Evolutionary conservation across 2,888 invertebrate genomes (phyloP).

Genomic region (Acronicta psi): DNA sequence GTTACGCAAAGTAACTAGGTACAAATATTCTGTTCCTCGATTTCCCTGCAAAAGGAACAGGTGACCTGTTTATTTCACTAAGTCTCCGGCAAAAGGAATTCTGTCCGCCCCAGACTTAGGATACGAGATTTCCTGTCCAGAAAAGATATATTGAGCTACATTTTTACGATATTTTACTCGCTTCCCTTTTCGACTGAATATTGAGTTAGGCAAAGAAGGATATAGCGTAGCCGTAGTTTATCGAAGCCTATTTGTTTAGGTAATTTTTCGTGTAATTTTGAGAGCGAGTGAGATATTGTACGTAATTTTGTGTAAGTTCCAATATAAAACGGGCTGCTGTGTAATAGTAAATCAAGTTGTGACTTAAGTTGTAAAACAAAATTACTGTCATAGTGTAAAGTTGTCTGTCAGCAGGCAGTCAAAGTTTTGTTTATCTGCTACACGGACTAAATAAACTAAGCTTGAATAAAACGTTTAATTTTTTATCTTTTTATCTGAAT

Average conservation of each 20-base stretch:
- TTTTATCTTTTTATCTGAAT: constrained; percentile 8
- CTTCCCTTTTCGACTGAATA: constrained; percentile 53
- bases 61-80: constrained; percentile 51
- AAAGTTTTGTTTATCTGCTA: too few relatives aligned
- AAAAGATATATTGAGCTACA: constrained; percentile 52
- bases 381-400: too few relatives aligned
- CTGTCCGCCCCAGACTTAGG: constrained; percentile 32
- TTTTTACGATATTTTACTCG: constrained; percentile 56
- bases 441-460: too few relatives aligned
- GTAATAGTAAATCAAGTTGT: too few relatives aligned
- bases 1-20: too few relatives aligned
- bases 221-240: constrained; percentile 42
- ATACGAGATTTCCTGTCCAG: constrained; percentile 47
- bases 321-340: too few relatives aligned
- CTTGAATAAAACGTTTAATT: too few relatives aligned
- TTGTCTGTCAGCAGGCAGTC: too few relatives aligned
- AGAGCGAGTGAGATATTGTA: background rate
- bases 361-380: too few relatives aligned
- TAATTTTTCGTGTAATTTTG: constrained; percentile 24
- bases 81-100: constrained; percentile 46
- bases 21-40: background rate
- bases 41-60: constrained; percentile 36
- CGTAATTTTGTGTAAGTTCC: background rate
- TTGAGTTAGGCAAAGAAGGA: constrained; percentile 52
- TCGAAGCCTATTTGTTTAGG: constrained; percentile 53